Base-by-base conservation (phyloP, 2,797 vertebrate species). In the Chiloscyllium punctatum region DNA sequence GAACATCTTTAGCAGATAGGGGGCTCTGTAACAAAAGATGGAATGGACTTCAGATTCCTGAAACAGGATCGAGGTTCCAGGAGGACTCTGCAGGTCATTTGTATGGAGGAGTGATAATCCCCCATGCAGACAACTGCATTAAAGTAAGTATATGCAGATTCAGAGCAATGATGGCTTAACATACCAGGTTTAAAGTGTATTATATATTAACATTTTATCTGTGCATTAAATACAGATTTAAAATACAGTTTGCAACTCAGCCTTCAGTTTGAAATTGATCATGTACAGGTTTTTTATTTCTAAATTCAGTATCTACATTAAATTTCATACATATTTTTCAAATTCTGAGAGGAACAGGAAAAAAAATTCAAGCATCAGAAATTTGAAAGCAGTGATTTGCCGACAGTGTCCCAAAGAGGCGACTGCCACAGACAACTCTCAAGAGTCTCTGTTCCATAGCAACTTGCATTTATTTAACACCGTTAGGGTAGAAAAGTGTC, bases 1-100 rank as follows among this genome's bases (percentile, higher is more conserved):
- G 71, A 95, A 42, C 15, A 95, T 77, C 94, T 95, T 95, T 77
- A 77, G 72, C 94, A 95, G 69, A 77, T 57, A 74, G 69, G 69
- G 71, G 94, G 71, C 69, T 95, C 94, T 95, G 71, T 95, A 72
- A 77, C 94, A 95, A 95, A 95, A 95, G 42, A 77, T n/a, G 94
- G 68, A 95, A 77, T 77, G 71, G 94, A 95, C 69, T 95, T 95
- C 33, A 53, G 48, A 27, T 51, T 95, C 71, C 57, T 6, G 48
- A 74, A 95, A 95, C 69, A 53, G 94, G 94, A 95, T 77, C 16
- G 94, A 95, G 71, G 57, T 95, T 95, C 77, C 48, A 95, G 51
- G 33, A 27, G 27, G 72, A 53, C 25, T 57, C 25, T 95, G 27
- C 69, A 27, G 33, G 48, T 95, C 51, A 95, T 57, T 77, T 77